These are phyloP conservation scores for Timema cristinae DNA, from an alignment of 2,888 invertebrate genomes.

Conservation along the genomic window DNA sequence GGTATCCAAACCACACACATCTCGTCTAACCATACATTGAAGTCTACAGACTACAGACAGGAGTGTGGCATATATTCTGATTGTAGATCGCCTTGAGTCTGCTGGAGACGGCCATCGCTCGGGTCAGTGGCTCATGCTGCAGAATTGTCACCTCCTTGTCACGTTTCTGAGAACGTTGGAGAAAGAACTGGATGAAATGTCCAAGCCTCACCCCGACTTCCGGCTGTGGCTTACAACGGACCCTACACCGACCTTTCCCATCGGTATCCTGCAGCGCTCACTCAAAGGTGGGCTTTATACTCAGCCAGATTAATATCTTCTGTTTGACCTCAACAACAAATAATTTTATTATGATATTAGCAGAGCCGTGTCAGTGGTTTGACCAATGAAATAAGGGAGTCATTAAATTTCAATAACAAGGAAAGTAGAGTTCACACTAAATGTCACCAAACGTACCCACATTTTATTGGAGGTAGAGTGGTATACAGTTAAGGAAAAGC, in stretches of 20 bases:
- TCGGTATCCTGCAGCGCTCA: conserved; percentile 81
- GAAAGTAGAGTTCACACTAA: too few relatives aligned
- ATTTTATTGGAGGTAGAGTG: too few relatives aligned
- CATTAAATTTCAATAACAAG: too few relatives aligned
- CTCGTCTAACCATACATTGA: too few relatives aligned
- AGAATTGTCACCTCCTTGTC: conserved; percentile 85
- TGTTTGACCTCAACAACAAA: too few relatives aligned
- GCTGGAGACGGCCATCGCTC: conserved; percentile 62
- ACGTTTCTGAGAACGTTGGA: conserved; percentile 76
- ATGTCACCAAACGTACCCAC: too few relatives aligned
- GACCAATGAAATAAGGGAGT: too few relatives aligned
- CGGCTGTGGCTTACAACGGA: conserved; percentile 91
- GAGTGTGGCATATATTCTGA: not conserved
- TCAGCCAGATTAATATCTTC: too few relatives aligned
- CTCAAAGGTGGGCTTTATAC: conserved; percentile 59
- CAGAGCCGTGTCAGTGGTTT: too few relatives aligned
- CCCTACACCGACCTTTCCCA: conserved; percentile 80
- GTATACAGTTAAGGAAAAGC: too few relatives aligned
- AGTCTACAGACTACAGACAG: not conserved
- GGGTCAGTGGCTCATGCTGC: conserved; percentile 87
- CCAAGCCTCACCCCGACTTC: conserved; percentile 84
- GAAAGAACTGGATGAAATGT: conserved; percentile 74
- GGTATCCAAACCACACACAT: too few relatives aligned
- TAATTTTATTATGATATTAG: too few relatives aligned
- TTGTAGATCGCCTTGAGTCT: conserved; percentile 55